phyloP scores from a whole-genome alignment of 2,113 vertebrate genomes.

The Callospermophilus lateralis region DNA sequence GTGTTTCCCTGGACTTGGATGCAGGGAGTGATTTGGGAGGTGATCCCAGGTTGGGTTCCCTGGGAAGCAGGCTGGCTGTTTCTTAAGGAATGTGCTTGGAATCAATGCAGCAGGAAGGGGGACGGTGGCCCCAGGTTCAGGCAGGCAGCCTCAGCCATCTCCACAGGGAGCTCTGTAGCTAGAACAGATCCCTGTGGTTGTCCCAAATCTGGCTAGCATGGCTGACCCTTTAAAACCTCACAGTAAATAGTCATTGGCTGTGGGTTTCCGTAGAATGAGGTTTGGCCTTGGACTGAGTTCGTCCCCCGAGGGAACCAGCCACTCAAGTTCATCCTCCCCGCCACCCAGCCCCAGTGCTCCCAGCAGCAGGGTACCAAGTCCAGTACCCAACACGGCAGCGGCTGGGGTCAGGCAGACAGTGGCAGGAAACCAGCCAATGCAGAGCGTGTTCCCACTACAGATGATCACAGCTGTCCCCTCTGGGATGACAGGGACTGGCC shows the following conservation, averaged over 20 bases:
- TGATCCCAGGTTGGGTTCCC: neutral
- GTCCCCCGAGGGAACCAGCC: neutral
- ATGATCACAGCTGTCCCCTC: neutral
- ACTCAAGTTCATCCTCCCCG: neutral
- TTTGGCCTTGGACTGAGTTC: neutral
- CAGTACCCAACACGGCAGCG: neutral
- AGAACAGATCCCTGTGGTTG: neutral
- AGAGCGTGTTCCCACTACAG: neutral
- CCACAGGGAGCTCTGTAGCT: neutral
- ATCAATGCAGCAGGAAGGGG: neutral
- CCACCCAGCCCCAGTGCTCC: neutral
- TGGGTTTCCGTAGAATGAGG: neutral
- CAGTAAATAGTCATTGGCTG: neutral
- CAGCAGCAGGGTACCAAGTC: neutral
- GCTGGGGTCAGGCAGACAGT: neutral
- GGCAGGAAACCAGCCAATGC: neutral
- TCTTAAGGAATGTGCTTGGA: neutral
- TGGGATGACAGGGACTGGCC: neutral
- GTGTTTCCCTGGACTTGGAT: neutral
- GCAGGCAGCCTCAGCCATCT: neutral
- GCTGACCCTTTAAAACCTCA: neutral
- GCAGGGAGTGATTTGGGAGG: neutral
- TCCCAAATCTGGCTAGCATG: neutral
- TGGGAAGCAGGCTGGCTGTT: neutral
- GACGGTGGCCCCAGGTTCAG: neutral